Base-by-base conservation (phyloP, 2,888 invertebrate genomes). In the Polia nebulosa region DNA sequence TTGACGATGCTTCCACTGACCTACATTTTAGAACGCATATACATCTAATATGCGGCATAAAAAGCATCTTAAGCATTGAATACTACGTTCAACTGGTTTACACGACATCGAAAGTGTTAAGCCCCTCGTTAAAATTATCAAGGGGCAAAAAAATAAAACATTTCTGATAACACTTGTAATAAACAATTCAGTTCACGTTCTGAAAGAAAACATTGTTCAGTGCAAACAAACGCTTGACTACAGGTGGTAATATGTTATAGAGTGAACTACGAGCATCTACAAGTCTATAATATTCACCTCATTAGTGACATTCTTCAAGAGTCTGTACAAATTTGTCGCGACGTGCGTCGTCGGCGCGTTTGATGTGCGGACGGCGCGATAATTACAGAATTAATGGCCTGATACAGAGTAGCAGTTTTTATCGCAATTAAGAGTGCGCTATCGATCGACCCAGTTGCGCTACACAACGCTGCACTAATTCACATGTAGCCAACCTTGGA, bases 381-480 rank as follows among this genome's bases (percentile, higher is more conserved):
- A 93, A 94, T 94, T 92, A 93, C 88, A 87, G 88, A 90, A 90
- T 90, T 91, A 91, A 92, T 90, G 89, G 87, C 86, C 89, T 88
- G 87, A 88, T 91, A 89, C 80, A 84, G 84, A 87, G 88, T 89
- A 89, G 88, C 86, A 87, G 90, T 91, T 93, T 92, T 93, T 92
- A 93, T 93, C 91, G 88, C 88, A 88, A 90, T 90, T 90, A 91
- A 90, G 88, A 91, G 85, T 87, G 86, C 86, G 88, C 87, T 92
- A 91, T 92, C 90, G 90, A 88, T 85, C 87, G 89, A 88, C 88
- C 87, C 80, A 90, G 87, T 89, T 89, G 87, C 76, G 81, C 71
- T 85, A 80, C 72, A 73, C 65, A 71, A 72, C 65, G 74, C 71
- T 83, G 81, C 76, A 83, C 74, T 79, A 82, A 85, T 91, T 93